Percentiles rank a stretch among this genome's conserved stretches.
Evolutionary conservation across 2,888 invertebrate species (phyloP).

Genomic region (Rhodophaea formosa): DNA sequence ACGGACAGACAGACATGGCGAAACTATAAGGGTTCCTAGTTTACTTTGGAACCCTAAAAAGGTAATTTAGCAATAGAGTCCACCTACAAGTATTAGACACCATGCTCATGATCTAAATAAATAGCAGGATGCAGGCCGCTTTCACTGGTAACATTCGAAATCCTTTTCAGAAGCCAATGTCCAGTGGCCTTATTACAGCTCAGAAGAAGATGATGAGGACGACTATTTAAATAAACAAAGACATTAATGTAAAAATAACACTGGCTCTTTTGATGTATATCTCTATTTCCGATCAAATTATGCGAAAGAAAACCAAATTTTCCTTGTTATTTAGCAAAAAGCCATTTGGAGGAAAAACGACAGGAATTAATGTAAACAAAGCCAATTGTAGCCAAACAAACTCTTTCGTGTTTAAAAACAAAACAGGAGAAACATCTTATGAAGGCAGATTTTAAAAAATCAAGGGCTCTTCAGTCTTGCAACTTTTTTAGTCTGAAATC

Average conservation of each 20-base stretch:
- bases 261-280: not conserved
- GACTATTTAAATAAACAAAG: too few species aligned
- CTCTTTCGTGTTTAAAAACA: conserved; percentile 15
- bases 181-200: too few species aligned
- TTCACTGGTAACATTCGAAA: too few species aligned
- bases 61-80: too few species aligned
- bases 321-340: conserved; percentile 7
- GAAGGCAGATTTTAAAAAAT: not conserved
- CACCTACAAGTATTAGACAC: too few species aligned
- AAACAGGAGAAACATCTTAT: conserved; percentile 15
- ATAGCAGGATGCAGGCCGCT: too few species aligned
- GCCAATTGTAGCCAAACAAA: conserved; percentile 13
- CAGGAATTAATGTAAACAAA: conserved; percentile 12
- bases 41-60: too few species aligned
- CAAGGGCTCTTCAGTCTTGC: not conserved
- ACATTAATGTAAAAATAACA: not conserved
- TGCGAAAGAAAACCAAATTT: conserved; percentile 4
- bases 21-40: too few species aligned
- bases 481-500: not conserved
- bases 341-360: conserved; percentile 7
- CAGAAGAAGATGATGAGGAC: too few species aligned
- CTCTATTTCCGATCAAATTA: not conserved
- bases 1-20: too few species aligned
- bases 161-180: too few species aligned
- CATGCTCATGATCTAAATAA: too few species aligned